phyloP scores from a whole-genome alignment of 2,797 vertebrate genomes.

The Pangasius mekongensis region DNA sequence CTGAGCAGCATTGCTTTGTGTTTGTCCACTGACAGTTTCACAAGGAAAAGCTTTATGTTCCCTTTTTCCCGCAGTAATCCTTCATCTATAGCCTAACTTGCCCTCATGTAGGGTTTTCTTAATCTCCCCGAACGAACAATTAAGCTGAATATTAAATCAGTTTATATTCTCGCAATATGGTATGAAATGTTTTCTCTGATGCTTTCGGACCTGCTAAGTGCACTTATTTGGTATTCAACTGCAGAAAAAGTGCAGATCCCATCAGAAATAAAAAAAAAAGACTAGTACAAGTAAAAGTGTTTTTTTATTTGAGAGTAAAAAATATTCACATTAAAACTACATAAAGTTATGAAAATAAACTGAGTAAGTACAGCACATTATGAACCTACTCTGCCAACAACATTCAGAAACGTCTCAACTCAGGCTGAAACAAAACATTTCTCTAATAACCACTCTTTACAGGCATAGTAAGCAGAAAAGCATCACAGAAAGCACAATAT shows the following conservation, averaged over 20 bases:
- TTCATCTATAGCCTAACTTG: not conserved
- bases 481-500: not conserved
- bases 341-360: not conserved
- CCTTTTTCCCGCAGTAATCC: not conserved
- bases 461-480: not conserved
- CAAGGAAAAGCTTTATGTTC: not conserved
- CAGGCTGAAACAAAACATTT: not conserved
- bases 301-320: not conserved
- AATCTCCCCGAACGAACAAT: not conserved
- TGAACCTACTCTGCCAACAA: not conserved
- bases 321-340: not conserved
- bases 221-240: not conserved
- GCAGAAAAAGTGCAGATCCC: not conserved
- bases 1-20: not conserved
- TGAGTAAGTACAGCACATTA: not conserved
- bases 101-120: not conserved
- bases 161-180: not conserved
- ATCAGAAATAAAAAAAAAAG: not conserved
- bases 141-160: not conserved
- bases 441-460: not conserved
- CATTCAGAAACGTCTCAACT: not conserved
- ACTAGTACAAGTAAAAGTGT: not conserved
- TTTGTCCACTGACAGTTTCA: not conserved
- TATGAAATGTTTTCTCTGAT: constrained; percentile 8
- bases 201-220: not conserved